Base-by-base conservation (phyloP, 2,888 invertebrate genomes). In the Resseliella maxima region DNA sequence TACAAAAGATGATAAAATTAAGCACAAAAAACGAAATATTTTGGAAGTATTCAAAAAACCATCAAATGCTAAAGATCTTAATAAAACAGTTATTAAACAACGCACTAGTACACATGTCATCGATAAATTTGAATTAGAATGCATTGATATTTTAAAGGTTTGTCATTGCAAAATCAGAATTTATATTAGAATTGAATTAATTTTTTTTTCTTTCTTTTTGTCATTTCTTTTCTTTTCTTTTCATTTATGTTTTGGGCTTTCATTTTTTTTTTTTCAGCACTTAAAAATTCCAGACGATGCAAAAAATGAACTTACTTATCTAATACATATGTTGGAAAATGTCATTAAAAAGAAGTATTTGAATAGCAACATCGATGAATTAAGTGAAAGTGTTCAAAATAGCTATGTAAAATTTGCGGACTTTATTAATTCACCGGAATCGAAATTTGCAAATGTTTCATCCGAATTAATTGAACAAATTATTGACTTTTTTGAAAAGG, bases 401-500 rank as follows among this genome's bases (percentile, higher is more conserved):
- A 97, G 96, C 89, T 99, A 99, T 91, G 89, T 89, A 0, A 89
- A 90, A 87, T 88, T 91, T 45, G 88, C 89, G 0, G 90, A 90
- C 85, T 88, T 90, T 35, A 89, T 91, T 1, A 90, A 90, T 86
- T 89, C 89, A 35, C 90, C 91, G 83, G 87, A 87, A 31, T 87
- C 88, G 1, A 89, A 90, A 85, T 91, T 91, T 88, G 89, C 89
- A 87, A 89, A 89, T 54, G 90, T 90, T 27, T 89, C 89, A 10
- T 88, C 89, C 0, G 97, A 98, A 88, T 93, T 94, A 72, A 94
- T 95, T 88, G 97, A 97, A 89, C 93, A 94, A 88, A 92, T 99
- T 87, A 93, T 98, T 90, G 98, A 98, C 92, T 97, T 96, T 90
- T 95, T 97, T 85, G 99, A 99, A 92, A 96, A 96, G 89, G 97